phyloP scores from a whole-genome alignment of 2,797 vertebrate genomes.

The Thunnus albacares region DNA sequence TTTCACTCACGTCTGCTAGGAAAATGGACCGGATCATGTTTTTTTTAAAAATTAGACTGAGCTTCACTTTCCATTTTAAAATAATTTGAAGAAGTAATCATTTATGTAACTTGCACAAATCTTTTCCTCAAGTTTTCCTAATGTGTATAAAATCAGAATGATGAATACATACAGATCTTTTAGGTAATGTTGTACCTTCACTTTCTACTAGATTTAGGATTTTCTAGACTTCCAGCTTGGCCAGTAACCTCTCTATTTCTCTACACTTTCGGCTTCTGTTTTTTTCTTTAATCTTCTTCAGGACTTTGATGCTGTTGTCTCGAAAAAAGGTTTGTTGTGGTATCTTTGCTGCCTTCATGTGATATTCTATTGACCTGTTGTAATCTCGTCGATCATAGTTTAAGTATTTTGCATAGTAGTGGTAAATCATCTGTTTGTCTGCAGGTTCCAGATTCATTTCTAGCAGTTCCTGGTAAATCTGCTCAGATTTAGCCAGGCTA shows the following conservation, averaged over 20 bases:
- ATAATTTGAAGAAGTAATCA: too few relatives aligned
- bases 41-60: too few relatives aligned
- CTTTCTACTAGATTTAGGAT: background rate
- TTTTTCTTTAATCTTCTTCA: conserved; percentile 53
- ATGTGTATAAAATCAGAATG: too few relatives aligned
- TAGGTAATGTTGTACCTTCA: too few relatives aligned
- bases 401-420: conserved; percentile 64
- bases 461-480: conserved; percentile 56
- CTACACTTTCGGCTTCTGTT: conserved; percentile 57
- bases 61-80: too few relatives aligned
- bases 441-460: conserved; percentile 34
- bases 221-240: conserved; percentile 2
- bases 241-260: conserved; percentile 65
- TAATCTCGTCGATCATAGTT: background rate
- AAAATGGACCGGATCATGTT: too few relatives aligned
- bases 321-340: background rate
- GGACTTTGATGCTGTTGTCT: conserved; percentile 51
- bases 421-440: conserved; percentile 63
- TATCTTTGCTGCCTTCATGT: conserved; percentile 50
- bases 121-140: too few relatives aligned
- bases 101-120: too few relatives aligned
- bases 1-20: too few relatives aligned
- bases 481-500: conserved; percentile 36
- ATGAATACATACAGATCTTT: background rate
- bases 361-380: conserved; percentile 34